A percentile compares a stretch with the other conserved stretches of the same genome.
Evolutionary conservation across 2,888 invertebrate species (phyloP).

Genomic region (Synergus gifuensis): DNA sequence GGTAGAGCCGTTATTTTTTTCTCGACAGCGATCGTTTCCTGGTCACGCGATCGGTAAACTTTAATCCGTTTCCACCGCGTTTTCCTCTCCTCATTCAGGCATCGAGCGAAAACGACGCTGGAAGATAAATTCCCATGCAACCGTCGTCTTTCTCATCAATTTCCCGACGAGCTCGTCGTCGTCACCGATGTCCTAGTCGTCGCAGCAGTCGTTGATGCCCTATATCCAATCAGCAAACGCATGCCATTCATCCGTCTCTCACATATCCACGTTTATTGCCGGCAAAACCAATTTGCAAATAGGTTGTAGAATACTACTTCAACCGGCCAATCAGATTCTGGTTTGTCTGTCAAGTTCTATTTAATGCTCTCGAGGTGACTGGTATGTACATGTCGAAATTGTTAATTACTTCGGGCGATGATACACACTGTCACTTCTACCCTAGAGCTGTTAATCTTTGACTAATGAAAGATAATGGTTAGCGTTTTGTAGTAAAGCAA

Average conservation of each 20-base stretch:
- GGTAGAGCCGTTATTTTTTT: slow-evolving; percentile 17
- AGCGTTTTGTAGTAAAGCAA: background rate
- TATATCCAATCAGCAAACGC: slow-evolving; percentile 71
- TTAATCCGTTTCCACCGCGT: slow-evolving; percentile 23
- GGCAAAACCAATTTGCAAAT: slow-evolving; percentile 76
- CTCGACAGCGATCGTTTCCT: background rate
- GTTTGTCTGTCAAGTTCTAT: slow-evolving; percentile 21
- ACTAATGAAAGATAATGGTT: background rate
- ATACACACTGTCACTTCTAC: slow-evolving; percentile 3
- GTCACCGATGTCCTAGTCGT: slow-evolving; percentile 47
- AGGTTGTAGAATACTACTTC: slow-evolving; percentile 62
- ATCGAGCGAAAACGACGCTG: slow-evolving; percentile 36
- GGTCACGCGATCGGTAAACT: slow-evolving; percentile 23
- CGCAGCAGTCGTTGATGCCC: slow-evolving; percentile 43
- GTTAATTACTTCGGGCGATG: slow-evolving; percentile 18
- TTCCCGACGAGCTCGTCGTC: slow-evolving; percentile 54
- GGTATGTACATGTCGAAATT: slow-evolving; percentile 19
- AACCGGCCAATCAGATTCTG: slow-evolving; percentile 4
- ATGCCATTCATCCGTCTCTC: slow-evolving; percentile 62
- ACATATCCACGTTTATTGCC: slow-evolving; percentile 67
- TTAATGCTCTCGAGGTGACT: slow-evolving; percentile 22
- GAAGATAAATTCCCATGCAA: slow-evolving; percentile 42
- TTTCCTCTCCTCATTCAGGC: slow-evolving; percentile 5
- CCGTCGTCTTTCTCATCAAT: slow-evolving; percentile 57
- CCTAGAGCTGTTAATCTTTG: background rate